Evolutionary conservation across 2,113 vertebrate genomes (phyloP).

Genomic region (Sinosuthora webbiana): DNA sequence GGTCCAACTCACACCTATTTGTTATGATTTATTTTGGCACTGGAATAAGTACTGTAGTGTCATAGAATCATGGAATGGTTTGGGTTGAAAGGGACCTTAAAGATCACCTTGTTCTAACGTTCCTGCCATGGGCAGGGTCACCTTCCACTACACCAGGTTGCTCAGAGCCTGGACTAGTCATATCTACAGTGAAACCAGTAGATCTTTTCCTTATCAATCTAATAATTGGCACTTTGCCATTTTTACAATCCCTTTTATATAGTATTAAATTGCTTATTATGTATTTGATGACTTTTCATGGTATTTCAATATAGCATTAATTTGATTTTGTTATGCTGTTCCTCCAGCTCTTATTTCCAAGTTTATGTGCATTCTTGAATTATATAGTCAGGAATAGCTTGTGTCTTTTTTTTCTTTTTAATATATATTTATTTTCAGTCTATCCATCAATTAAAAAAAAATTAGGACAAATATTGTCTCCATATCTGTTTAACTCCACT

Average conservation of each 20-base stretch:
- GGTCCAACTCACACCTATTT: neutral
- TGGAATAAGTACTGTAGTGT: neutral
- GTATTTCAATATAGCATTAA: neutral
- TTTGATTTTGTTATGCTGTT: neutral
- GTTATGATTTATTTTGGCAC: neutral
- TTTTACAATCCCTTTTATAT: neutral
- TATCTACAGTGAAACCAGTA: neutral
- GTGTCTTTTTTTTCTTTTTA: neutral
- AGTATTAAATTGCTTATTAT: neutral
- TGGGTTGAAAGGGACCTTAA: neutral
- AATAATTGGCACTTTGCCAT: neutral
- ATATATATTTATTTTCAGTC: neutral
- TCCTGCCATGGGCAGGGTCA: neutral
- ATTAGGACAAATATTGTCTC: neutral
- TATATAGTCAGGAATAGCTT: neutral
- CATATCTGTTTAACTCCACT: neutral
- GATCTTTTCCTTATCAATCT: neutral
- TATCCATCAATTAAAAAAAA: neutral
- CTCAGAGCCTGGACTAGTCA: neutral
- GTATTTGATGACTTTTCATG: neutral
- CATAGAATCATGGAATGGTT: neutral
- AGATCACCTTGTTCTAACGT: neutral
- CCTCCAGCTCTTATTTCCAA: neutral
- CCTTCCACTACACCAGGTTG: neutral
- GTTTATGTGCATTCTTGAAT: neutral